These are phyloP conservation scores for Synergus japonicus DNA, from an alignment of 2,888 invertebrate species.

Conservation along the genomic window DNA sequence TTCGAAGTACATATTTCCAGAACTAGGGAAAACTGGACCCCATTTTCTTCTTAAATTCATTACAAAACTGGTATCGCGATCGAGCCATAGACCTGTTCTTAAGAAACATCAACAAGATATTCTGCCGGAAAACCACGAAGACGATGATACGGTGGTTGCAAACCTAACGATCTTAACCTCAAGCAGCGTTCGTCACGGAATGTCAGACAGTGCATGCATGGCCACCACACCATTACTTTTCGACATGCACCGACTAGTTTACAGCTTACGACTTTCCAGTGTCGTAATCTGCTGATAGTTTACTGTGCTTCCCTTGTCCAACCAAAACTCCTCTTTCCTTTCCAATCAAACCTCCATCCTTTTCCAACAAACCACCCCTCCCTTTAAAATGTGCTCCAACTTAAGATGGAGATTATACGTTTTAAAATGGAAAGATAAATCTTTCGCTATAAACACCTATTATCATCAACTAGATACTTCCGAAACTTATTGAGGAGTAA, in stretches of 20 bases:
- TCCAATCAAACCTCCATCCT: too few relatives aligned
- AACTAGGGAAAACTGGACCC: neutral
- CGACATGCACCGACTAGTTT: constrained; percentile 11
- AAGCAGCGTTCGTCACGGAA: constrained; percentile 4
- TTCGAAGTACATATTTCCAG: too few relatives aligned
- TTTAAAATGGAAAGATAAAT: neutral
- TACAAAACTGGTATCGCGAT: neutral
- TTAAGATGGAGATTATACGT: neutral
- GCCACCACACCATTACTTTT: constrained; percentile 19
- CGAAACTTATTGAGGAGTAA: neutral
- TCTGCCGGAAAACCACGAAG: constrained; percentile 29
- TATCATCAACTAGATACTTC: neutral
- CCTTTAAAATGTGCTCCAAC: too few relatives aligned
- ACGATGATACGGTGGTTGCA: constrained; percentile 23
- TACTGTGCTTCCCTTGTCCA: neutral
- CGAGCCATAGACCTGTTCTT: neutral
- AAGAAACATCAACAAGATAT: constrained; percentile 23
- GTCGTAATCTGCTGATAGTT: neutral
- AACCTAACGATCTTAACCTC: constrained; percentile 36
- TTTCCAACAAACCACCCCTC: too few relatives aligned
- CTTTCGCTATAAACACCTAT: neutral
- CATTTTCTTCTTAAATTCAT: neutral
- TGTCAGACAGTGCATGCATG: neutral
- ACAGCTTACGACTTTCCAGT: too few relatives aligned
- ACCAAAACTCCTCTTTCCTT: too few relatives aligned